Conservation (phyloP, 2,797 vertebrate species). For the Coracias cyanogaster region DNA sequence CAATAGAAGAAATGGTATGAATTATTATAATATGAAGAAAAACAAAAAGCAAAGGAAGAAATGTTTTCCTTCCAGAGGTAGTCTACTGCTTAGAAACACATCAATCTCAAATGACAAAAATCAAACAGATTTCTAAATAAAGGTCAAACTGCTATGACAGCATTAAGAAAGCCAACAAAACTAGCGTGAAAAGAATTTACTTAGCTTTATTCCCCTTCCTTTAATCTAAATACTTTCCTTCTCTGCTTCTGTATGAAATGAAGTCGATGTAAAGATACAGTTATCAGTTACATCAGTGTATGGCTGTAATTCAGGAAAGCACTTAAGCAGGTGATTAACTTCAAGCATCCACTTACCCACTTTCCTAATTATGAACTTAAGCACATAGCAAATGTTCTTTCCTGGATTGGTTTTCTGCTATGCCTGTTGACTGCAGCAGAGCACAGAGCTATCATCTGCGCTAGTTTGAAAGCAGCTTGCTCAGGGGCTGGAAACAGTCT, state of each 20-base stretch:
- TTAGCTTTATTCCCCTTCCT: background rate
- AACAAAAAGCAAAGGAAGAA: background rate
- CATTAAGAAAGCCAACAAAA: conserved; percentile 20
- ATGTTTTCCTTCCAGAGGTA: background rate
- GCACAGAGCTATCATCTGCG: background rate
- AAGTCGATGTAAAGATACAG: background rate
- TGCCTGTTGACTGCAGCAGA: background rate
- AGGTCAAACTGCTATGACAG: background rate
- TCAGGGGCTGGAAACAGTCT: background rate
- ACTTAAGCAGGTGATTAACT: conserved; percentile 62
- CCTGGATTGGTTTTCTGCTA: background rate
- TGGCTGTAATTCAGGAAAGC: conserved; percentile 57
- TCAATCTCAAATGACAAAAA: background rate
- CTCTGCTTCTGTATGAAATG: background rate
- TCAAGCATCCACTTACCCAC: conserved; percentile 47
- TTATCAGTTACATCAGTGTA: background rate
- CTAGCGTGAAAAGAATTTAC: background rate
- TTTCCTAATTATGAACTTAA: conserved; percentile 55
- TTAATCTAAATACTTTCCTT: conserved; percentile 1
- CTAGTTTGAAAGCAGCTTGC: background rate
- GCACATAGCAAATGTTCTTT: conserved; percentile 43
- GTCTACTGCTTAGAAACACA: conserved; percentile 10
- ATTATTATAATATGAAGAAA: background rate
- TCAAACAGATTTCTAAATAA: conserved; percentile 13
- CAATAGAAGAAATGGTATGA: background rate